These are phyloP conservation scores for Podarcis siculus DNA, from an alignment of 2,797 vertebrate genomes.

Conservation along the genomic window DNA sequence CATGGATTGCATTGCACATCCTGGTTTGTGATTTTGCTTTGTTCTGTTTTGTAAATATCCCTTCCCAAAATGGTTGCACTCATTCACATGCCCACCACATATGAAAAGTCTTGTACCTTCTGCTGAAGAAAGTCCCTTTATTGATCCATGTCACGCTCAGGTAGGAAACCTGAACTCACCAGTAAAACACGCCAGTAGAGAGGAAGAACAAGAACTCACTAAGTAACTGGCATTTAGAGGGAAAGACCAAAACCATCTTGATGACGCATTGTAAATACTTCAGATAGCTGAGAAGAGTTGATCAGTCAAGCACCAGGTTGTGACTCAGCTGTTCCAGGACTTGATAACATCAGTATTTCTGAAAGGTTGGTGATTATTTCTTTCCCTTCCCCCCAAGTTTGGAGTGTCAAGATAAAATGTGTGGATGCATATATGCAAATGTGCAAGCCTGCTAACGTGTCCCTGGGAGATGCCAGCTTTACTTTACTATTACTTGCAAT, in stretches of 20 bases:
- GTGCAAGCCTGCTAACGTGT: neutral
- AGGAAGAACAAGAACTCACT: conserved; percentile 1
- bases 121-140: neutral
- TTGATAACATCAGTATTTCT: conserved; percentile 25
- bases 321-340: conserved; percentile 34
- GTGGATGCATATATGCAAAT: neutral
- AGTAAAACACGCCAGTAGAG: neutral
- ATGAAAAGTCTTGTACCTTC: too few species aligned
- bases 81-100: too few species aligned
- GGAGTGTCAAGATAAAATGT: neutral
- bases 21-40: too few species aligned
- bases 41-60: too few species aligned
- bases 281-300: conserved; percentile 28
- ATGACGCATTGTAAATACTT: conserved; percentile 39
- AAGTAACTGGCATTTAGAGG: neutral
- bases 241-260: conserved; percentile 22
- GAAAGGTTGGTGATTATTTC: conserved; percentile 9
- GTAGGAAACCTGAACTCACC: neutral
- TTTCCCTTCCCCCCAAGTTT: neutral
- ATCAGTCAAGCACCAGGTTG: conserved; percentile 14
- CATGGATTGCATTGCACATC: too few species aligned
- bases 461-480: neutral
- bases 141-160: neutral
- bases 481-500: neutral
- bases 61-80: too few species aligned